These are phyloP conservation scores for Microcebus jonahi DNA, from an alignment of 2,113 vertebrate species.

Conservation along the genomic window DNA sequence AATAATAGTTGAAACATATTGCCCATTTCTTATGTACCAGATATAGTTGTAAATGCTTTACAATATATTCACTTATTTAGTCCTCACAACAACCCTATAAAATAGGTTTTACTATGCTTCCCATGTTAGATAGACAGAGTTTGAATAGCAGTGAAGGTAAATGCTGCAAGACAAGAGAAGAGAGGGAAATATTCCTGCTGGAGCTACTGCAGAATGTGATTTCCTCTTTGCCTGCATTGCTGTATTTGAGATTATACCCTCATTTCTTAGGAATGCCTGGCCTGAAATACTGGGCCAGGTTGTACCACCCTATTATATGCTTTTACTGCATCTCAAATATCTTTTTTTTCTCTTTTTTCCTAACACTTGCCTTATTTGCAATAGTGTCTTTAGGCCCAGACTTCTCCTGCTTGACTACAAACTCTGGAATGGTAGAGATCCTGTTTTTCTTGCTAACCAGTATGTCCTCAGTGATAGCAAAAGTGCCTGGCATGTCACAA, in stretches of 20 bases:
- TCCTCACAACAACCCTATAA: background rate
- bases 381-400: background rate
- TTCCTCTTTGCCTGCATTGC: background rate
- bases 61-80: background rate
- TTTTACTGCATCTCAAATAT: background rate
- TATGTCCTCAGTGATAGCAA: background rate
- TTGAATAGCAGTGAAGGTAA: background rate
- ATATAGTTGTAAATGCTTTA: background rate
- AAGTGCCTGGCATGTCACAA: background rate
- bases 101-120: background rate
- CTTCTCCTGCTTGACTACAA: background rate
- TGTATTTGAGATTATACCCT: background rate
- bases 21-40: background rate
- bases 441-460: background rate
- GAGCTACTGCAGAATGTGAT: background rate
- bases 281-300: fast-evolving
- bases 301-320: fast-evolving
- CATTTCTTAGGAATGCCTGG: background rate
- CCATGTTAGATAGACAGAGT: background rate
- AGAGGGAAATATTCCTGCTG: background rate
- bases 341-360: fast-evolving
- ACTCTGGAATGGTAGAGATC: background rate
- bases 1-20: background rate
- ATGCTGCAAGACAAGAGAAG: background rate
- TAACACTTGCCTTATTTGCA: background rate